These are phyloP conservation scores for Gnathonemus longibarbis DNA, from an alignment of 2,113 vertebrate genomes.

Conservation along the genomic window DNA sequence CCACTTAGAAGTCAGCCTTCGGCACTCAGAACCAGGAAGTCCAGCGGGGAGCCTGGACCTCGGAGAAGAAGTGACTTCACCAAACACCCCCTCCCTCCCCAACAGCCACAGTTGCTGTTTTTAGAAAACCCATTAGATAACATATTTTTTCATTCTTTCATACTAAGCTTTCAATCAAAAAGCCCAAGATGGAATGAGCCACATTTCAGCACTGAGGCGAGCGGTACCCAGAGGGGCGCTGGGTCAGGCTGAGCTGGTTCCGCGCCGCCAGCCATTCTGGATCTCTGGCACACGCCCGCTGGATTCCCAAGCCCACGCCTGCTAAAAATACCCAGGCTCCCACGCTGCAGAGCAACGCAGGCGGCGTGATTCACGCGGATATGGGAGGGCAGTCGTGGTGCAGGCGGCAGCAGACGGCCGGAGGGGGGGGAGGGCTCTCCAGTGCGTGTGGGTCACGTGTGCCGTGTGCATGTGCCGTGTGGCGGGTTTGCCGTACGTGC, in stretches of 20 bases:
- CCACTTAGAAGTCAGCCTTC: neutral
- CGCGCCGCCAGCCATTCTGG: neutral
- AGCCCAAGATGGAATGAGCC: neutral
- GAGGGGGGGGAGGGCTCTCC: neutral
- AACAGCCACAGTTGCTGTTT: neutral
- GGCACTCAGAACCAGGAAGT: neutral
- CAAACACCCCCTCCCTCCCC: neutral
- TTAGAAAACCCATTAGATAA: constrained; percentile 5
- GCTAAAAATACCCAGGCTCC: constrained; percentile 16
- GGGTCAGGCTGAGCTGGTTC: neutral
- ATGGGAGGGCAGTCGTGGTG: neutral
- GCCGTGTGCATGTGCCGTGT: neutral
- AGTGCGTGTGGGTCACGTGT: neutral
- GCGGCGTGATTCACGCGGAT: neutral
- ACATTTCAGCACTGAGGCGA: neutral
- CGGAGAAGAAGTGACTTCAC: neutral
- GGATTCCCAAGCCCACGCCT: neutral
- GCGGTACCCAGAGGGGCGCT: neutral
- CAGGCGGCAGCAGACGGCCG: neutral
- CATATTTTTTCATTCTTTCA: neutral
- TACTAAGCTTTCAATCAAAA: neutral
- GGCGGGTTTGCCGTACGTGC: neutral
- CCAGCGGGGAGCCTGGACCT: neutral
- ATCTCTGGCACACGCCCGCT: constrained; percentile 9
- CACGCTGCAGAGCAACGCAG: neutral